Base-by-base conservation (phyloP, 2,797 vertebrate species). In the Sphaeramia orbicularis region DNA sequence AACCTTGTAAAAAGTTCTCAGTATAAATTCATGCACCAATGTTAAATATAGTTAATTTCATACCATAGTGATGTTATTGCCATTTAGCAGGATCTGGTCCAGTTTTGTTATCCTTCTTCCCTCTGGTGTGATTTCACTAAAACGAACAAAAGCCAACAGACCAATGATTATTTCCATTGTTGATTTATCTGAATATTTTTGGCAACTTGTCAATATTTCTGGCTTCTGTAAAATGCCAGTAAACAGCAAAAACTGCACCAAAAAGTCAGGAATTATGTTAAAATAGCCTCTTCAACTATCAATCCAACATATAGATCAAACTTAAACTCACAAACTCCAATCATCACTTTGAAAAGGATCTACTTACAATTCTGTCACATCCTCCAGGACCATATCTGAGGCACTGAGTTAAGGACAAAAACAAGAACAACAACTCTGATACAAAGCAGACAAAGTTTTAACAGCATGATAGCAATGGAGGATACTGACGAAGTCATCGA, bases 401-500 rank as follows among this genome's bases (percentile, higher is more conserved):
- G 63, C 40, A 12, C 36, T 1, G 1, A 56, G 86, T 96, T 65
- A 96, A 94, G 89, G 87, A 79, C 19, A 13, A 59, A 16, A 36
- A 71, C 74, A 75, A 16, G 69, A 44, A 43, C 7, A 27, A 27
- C 24, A 12, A 16, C 16, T 15, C 10, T 18, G 0, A 5, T 10
- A 19, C 24, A 75, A 11, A 56, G 14, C 12, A n/a, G 42, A 58
- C 24, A 12, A 14, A n/a, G n/a, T 6, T 13, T 13, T 6, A 41
- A 4, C 5, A 40, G 2, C 12, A 7, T 12, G 38, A 12, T 13
- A n/a, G 12, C 8, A 10, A n/a, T 41, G 38, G 96, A 97, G 95
- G 97, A 98, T 98, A 98, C 96, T 99, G 94, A 99, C 97, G 65
- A 98, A 98, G 82, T 98, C 97, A 61, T 99, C 97, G 14, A 98